Percentiles rank a stretch among this genome's conserved stretches.
These are phyloP conservation scores for Cartodere bifasciata DNA, from an alignment of 2,888 invertebrate genomes.

Conservation along the genomic window DNA sequence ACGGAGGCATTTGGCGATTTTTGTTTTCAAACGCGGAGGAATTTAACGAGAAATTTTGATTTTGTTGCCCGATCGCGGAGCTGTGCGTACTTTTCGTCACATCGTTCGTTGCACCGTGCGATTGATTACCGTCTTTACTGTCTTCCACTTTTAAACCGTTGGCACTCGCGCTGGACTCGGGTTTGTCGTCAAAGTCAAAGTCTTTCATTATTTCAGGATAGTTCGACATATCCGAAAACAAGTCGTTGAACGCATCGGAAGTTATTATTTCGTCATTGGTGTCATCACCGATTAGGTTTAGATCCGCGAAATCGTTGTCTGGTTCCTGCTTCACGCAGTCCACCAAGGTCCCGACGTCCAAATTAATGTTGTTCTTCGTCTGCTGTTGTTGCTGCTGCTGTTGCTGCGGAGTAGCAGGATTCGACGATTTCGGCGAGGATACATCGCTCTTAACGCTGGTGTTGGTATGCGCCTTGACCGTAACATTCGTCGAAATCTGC, in stretches of 20 bases:
- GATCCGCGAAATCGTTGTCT: conserved; percentile 75
- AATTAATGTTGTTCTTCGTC: conserved; percentile 24
- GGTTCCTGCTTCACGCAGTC: conserved; percentile 58
- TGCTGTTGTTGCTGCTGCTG: conserved; percentile 36
- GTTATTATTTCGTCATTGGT: conserved; percentile 65
- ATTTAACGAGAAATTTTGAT: conserved; percentile 27
- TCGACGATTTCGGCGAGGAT: conserved; percentile 39
- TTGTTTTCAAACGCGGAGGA: conserved; percentile 28
- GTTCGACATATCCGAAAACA: conserved; percentile 77
- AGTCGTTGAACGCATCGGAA: conserved; percentile 69
- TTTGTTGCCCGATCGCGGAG: conserved; percentile 26
- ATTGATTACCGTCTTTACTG: conserved; percentile 24
- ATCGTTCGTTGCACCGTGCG: too few relatives aligned
- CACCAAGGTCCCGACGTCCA: conserved; percentile 51
- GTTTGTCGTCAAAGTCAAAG: conserved; percentile 56
- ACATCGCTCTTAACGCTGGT: conserved; percentile 50
- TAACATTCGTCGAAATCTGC: conserved; percentile 85
- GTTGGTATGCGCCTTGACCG: conserved; percentile 69
- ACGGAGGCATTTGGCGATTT: conserved; percentile 22
- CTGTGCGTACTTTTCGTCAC: conserved; percentile 25
- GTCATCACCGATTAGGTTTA: conserved; percentile 75
- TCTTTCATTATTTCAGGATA: conserved; percentile 68
- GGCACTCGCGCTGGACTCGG: conserved; percentile 19
- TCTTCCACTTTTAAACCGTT: conserved; percentile 31
- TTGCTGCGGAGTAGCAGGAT: conserved; percentile 36